Conservation (phyloP, 2,113 vertebrate species). For the Leucopternis melanops region DNA sequence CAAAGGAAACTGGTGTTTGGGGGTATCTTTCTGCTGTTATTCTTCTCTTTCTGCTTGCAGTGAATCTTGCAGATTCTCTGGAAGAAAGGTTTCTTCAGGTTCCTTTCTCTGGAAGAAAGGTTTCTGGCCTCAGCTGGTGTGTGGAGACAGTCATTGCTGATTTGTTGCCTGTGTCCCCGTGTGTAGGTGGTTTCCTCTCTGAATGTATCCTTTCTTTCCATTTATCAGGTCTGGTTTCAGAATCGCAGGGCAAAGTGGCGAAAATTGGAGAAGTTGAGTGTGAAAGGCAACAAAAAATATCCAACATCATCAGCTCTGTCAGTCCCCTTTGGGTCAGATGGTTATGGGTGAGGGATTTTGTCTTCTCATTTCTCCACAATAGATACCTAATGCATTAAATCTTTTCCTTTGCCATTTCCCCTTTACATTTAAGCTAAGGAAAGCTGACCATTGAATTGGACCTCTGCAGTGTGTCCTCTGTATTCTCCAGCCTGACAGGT, state of each 20-base stretch:
- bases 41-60: background rate
- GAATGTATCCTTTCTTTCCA: background rate
- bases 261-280: constrained; percentile 72
- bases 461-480: background rate
- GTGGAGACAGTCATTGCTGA: background rate
- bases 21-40: background rate
- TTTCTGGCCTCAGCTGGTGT: background rate
- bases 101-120: background rate
- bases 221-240: constrained; percentile 94
- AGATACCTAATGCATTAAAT: background rate
- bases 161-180: background rate
- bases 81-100: background rate
- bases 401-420: background rate
- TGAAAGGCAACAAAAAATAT: constrained; percentile 56
- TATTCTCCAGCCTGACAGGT: background rate
- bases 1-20: background rate
- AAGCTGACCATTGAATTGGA: background rate
- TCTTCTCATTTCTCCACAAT: background rate
- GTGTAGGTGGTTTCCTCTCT: background rate
- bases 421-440: background rate
- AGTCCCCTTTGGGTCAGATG: background rate
- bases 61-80: background rate
- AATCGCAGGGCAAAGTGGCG: constrained; percentile 94
- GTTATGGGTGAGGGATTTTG: background rate
- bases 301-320: background rate